Percentiles rank a stretch among this genome's conserved stretches.
phyloP scores from a whole-genome alignment of 2,797 vertebrate species.

The Schizopygopsis malacanthus region DNA sequence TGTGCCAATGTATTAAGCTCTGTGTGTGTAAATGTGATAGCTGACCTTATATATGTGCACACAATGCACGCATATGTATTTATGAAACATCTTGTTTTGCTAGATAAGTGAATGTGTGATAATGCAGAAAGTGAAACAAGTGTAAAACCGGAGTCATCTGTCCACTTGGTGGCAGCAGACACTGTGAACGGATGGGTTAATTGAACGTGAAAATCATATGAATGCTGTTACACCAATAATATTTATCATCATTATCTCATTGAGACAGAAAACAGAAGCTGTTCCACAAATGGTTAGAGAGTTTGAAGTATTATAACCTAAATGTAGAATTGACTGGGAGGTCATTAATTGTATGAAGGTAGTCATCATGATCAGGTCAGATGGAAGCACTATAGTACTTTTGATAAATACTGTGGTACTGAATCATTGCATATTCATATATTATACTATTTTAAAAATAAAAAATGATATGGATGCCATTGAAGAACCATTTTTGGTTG shows the following conservation, averaged over 20 bases:
- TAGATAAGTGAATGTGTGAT: background rate
- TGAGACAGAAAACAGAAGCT: background rate
- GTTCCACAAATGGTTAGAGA: background rate
- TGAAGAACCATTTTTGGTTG: too few species aligned
- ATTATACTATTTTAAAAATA: too few species aligned
- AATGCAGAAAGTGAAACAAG: background rate
- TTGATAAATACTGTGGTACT: background rate
- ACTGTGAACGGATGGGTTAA: background rate
- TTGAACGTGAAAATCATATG: background rate
- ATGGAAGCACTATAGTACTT: background rate
- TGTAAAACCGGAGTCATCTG: background rate
- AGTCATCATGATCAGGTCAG: background rate
- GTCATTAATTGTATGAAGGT: background rate
- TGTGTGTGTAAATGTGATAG: background rate
- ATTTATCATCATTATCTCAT: background rate
- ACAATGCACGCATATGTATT: background rate
- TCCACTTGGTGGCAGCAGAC: slow-evolving; percentile 66
- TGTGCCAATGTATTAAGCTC: background rate
- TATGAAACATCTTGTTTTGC: background rate
- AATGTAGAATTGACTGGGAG: background rate
- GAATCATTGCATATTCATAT: too few species aligned
- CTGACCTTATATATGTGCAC: background rate
- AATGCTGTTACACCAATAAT: background rate
- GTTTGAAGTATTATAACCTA: background rate
- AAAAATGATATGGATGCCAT: too few species aligned